Evolutionary conservation across 2,888 invertebrate genomes (phyloP), one percentile per base, ranked within the genome.

Genomic region (Eurois occulta): DNA sequence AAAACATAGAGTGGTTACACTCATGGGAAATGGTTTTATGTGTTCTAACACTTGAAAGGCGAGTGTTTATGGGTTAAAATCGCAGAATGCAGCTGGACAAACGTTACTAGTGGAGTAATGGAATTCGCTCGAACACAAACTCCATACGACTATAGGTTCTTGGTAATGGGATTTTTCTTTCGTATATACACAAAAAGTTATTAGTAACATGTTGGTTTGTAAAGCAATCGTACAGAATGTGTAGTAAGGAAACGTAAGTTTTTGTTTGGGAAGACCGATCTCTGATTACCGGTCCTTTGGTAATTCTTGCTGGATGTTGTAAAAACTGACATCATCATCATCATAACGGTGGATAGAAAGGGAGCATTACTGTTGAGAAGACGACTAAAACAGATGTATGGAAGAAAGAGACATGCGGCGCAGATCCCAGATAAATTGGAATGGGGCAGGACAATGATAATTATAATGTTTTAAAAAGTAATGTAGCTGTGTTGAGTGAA

Each of bases 11-110:
- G 76, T 86, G 75, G 69, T 77, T 46, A 66, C 41, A 77, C 84
- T 85, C 90, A 90, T 91, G 92, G 89, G 92, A 91, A 92, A 86
- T 86, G 46, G 87, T 90, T 91, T 91, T 92, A 90, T 89, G 85
- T 83, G 81, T 84, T 86, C 83, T 77, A 89, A 90, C 92, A 90
- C 86, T 90, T 90, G 89, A 77, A 81, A 85, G 76, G 82, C 72
- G 80, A 73, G 72, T 84, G 80, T 87, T 86, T 88, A 88, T 86
- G 84, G 80, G 78, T 81, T 87, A 78, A 83, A 80, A 80, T 77
- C 69, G 80, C 73, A 75, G 86, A 85, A 83, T 82, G 75, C 90
- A 89, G 89, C 89, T 91, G 89, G 78, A 75, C 80, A 90, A 87
- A 89, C 85, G 80, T 82, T 78, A 72, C 77, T 70, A 58, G 76